Base-by-base conservation (phyloP, 2,797 vertebrate species). In the Etheostoma nigrum region DNA sequence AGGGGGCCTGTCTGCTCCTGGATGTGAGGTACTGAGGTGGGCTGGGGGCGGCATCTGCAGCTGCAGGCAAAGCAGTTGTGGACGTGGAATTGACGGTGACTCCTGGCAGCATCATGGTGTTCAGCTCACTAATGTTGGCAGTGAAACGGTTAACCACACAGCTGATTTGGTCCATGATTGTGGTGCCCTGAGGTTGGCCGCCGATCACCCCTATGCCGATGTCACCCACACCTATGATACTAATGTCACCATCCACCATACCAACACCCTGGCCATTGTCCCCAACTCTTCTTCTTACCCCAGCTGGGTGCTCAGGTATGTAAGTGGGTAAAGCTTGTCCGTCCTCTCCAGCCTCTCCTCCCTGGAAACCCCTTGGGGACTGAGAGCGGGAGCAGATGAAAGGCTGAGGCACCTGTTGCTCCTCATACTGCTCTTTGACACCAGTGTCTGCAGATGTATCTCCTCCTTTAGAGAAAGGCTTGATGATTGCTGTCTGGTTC, bases 161-260 rank as follows among this genome's bases (percentile, higher is more conserved):
- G 91, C 97, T 99, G 92, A 99, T 99, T 88, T 99, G 98, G 91
- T 99, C 98, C 97, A 99, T 97, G 82, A 99, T 95, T 25, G 97
- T 95, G 54, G 96, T 96, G 14, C 96, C 96, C 93, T 97, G 97
- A 45, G 96, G 94, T 5, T 96, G 96, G 69, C 94, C 92, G 11
- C 95, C 95, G 4, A 91, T 86, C 67, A 90, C 61, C 21, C 88
- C 88, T 0, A 88, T 83, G 19, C 91, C 92, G 4, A 92, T 90
- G 61, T 93, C 92, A 0, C 91, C 93, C 65, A 92, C 89, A 0
- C 88, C 86, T 6, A 88, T 74, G 53, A 86, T 60, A 13, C 90
- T 90, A 1, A 91, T 84, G 68, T 92, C 90, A 0, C 59, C 70
- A 0, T 82, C 90, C 4, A 44, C 11, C 30, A 71, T 9, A 0